Base-by-base conservation (phyloP, 2,888 invertebrate species). In the Andrena camellia region DNA sequence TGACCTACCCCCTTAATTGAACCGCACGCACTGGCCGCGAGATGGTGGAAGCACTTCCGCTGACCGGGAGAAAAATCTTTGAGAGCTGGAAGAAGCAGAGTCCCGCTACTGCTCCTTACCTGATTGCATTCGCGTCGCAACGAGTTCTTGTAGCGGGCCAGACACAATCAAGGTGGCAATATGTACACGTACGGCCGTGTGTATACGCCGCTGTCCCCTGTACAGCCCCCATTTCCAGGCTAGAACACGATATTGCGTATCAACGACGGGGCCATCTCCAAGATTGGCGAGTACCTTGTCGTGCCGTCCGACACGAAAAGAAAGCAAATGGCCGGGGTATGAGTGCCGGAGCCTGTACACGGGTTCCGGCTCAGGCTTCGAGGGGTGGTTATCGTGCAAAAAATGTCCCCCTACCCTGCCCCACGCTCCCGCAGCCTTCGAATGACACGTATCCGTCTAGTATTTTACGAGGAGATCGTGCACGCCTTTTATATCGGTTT, bases 401-500 rank as follows among this genome's bases (percentile, higher is more conserved):
- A 87, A 87, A 81, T 66, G 29, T 23, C 76, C 64, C 35, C 33
- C 57, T 33, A 23, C 10, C 54, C 8, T 10, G 13, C 13, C 54
- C 57, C 20, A 52, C 7, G n/a, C 20, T 8, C 20, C 26, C 26
- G 42, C 26, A 57, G 63, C 81, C 71, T 50, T 67, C 74, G 71
- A 79, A 71, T 81, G 81, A 86, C 89, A 84, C 86, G 87, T 85
- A 81, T 73, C 84, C 76, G 83, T 89, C 86, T 88, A 88, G 90
- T 89, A 91, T 91, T 92, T 92, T 92, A 92, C 88, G 90, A 90
- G 86, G 73, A 86, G 86, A 90, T 92, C 92, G 92, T 92, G 91
- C 91, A 90, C 87, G 86, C 88, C 90, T 87, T 91, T 90, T 90
- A 90, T 91, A 92, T 92, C 87, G 89, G 85, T 90, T 90, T 89